These are phyloP conservation scores for Neoniphon sammara DNA, from an alignment of 2,797 vertebrate species.

Conservation along the genomic window DNA sequence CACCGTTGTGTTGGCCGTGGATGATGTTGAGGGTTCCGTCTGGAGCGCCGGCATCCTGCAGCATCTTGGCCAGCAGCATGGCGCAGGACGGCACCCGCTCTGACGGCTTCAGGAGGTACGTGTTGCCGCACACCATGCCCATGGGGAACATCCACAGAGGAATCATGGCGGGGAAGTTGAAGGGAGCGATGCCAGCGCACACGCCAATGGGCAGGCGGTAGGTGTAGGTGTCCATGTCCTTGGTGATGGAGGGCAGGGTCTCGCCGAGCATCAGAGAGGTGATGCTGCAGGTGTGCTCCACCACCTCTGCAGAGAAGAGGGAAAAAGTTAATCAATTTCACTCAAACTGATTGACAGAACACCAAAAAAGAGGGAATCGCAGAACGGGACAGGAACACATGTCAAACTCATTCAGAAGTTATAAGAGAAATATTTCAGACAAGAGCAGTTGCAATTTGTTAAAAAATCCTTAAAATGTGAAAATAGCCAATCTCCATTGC, in stretches of 20 bases:
- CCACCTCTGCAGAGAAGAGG: slow-evolving; percentile 89
- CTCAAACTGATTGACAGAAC: no score
- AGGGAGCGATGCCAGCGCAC: slow-evolving; percentile 94
- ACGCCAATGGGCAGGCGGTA: slow-evolving; percentile 93
- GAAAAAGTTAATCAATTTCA: not conserved
- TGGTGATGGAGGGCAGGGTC: slow-evolving; percentile 94
- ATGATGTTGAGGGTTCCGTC: slow-evolving; percentile 96
- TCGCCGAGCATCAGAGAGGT: slow-evolving; percentile 96
- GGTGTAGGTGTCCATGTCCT: slow-evolving; percentile 96
- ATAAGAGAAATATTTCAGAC: no score
- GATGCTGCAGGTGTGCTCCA: slow-evolving; percentile 94
- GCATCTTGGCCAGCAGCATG: slow-evolving; percentile 92
- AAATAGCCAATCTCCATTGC: no score
- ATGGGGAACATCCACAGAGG: slow-evolving; percentile 98
- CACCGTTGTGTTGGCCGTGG: slow-evolving; percentile 94
- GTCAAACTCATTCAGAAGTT: no score
- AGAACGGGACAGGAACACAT: no score
- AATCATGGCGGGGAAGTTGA: slow-evolving; percentile 99
- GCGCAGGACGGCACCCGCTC: slow-evolving; percentile 92
- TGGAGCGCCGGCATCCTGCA: slow-evolving; percentile 94
- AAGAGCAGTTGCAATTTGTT: no score
- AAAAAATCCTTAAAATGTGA: no score
- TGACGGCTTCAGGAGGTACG: slow-evolving; percentile 95
- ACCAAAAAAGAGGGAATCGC: no score
- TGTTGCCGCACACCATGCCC: slow-evolving; percentile 96